These are phyloP conservation scores for Anolis sagrei DNA, from an alignment of 2,113 vertebrate genomes.

Conservation along the genomic window DNA sequence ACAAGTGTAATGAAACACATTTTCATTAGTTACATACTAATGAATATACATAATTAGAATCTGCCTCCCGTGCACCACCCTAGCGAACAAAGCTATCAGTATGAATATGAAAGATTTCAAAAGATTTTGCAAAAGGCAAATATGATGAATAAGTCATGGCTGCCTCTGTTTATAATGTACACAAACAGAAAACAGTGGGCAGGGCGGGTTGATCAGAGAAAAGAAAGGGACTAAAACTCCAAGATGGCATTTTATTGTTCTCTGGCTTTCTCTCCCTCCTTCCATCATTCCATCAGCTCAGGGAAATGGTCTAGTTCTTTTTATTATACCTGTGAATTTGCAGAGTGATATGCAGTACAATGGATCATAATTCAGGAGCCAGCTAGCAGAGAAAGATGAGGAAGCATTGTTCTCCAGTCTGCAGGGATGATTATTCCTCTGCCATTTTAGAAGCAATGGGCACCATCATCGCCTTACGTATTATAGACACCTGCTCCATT, in stretches of 20 bases:
- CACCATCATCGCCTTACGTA: background rate
- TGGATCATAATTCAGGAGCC: constrained; percentile 19
- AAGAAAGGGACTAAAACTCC: constrained; percentile 16
- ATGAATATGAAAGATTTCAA: constrained; percentile 69
- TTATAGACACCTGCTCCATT: background rate
- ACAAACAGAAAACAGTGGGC: constrained; percentile 56
- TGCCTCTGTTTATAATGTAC: constrained; percentile 59
- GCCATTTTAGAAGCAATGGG: background rate
- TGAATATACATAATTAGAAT: constrained; percentile 75
- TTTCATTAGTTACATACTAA: constrained; percentile 75
- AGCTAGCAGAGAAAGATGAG: constrained; percentile 29
- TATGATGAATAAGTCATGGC: constrained; percentile 69
- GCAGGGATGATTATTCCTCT: background rate
- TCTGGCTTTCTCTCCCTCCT: background rate
- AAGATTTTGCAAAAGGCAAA: constrained; percentile 62
- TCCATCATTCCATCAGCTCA: constrained; percentile 44
- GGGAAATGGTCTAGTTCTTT: constrained; percentile 57
- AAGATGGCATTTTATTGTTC: constrained; percentile 38
- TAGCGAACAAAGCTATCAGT: constrained; percentile 57
- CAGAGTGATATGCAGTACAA: background rate
- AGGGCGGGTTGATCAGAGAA: constrained; percentile 12
- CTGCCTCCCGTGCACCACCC: constrained; percentile 41
- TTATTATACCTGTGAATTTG: constrained; percentile 46
- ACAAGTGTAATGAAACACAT: constrained; percentile 76
- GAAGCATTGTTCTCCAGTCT: background rate